phyloP scores from a whole-genome alignment of 2,888 invertebrate species.

The Drosophila histrio region DNA sequence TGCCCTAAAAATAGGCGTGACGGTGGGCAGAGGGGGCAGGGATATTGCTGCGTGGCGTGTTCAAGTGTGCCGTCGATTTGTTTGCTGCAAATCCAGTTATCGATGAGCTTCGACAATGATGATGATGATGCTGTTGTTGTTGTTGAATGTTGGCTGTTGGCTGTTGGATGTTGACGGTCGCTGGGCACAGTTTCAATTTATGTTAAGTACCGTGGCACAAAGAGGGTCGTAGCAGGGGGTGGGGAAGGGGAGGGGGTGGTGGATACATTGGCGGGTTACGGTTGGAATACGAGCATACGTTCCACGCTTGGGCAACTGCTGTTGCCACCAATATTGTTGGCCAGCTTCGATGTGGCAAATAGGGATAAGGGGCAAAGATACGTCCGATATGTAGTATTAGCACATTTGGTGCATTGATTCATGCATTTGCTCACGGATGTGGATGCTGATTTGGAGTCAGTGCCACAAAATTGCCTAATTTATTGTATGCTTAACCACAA shows the following conservation, averaged over 20 bases:
- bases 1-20: background rate
- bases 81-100: constrained; percentile 80
- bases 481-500: constrained; percentile 59
- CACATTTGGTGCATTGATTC: constrained; percentile 58
- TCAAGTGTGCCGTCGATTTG: constrained; percentile 70
- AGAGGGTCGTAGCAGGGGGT: background rate
- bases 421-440: constrained; percentile 41
- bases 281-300: constrained; percentile 33
- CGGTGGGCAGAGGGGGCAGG: background rate
- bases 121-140: constrained; percentile 13
- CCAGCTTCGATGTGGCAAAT: background rate
- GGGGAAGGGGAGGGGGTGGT: background rate
- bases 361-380: background rate
- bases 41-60: constrained; percentile 40
- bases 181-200: constrained; percentile 58
- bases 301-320: constrained; percentile 29
- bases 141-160: constrained; percentile 10
- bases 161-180: constrained; percentile 24
- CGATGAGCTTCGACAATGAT: constrained; percentile 59
- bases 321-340: background rate
- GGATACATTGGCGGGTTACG: background rate
- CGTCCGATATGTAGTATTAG: constrained; percentile 27
- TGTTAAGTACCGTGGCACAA: constrained; percentile 46
- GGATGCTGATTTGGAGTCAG: constrained; percentile 18
- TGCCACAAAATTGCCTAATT: constrained; percentile 60